phyloP scores from a whole-genome alignment of 23 tunicate genomes.

The Clavelina lepadiformis region DNA sequence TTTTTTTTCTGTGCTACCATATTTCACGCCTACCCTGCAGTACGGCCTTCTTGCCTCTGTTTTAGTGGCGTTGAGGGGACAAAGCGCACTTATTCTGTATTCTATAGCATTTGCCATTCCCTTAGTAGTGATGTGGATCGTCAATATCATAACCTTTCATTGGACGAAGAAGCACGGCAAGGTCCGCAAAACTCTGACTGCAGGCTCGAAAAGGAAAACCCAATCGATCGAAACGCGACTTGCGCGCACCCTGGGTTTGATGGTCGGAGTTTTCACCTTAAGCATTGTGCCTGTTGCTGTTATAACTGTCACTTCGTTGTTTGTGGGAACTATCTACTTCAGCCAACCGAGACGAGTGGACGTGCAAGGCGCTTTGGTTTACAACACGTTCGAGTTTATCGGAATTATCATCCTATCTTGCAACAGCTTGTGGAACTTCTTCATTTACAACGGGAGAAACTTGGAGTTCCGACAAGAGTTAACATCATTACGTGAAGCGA shows the following conservation, averaged over 20 bases:
- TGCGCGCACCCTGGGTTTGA: slow-evolving; percentile 57
- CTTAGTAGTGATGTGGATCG: slow-evolving; percentile 56
- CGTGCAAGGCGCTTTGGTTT: slow-evolving; percentile 12
- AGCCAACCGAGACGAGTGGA: slow-evolving; percentile 11
- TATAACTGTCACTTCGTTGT: slow-evolving; percentile 27
- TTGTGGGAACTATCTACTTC: slow-evolving; percentile 4
- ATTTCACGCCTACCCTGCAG: slow-evolving; percentile 27
- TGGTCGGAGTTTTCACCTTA: slow-evolving; percentile 71
- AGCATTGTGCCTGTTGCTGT: slow-evolving; percentile 41
- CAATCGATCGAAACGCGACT: slow-evolving; percentile 37
- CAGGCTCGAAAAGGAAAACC: slow-evolving; percentile 22
- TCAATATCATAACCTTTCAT: slow-evolving; percentile 36
- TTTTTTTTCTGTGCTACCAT: slow-evolving; percentile 40
- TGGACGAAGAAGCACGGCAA: slow-evolving; percentile 47
- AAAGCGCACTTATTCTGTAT: slow-evolving; percentile 35
- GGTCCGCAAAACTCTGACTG: slow-evolving; percentile 31
- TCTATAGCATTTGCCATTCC: slow-evolving; percentile 50
- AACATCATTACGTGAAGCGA: too few species aligned
- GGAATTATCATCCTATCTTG: slow-evolving; percentile 33
- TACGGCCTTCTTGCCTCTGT: slow-evolving; percentile 49
- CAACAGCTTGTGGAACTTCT: slow-evolving; percentile 87
- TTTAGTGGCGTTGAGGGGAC: slow-evolving; percentile 25
- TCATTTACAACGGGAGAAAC: slow-evolving; percentile 65
- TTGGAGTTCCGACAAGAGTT: slow-evolving; percentile 41
- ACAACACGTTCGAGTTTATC: slow-evolving; percentile 26